Conservation (phyloP, 2,888 invertebrate genomes). For the Napeogenes inachia region DNA sequence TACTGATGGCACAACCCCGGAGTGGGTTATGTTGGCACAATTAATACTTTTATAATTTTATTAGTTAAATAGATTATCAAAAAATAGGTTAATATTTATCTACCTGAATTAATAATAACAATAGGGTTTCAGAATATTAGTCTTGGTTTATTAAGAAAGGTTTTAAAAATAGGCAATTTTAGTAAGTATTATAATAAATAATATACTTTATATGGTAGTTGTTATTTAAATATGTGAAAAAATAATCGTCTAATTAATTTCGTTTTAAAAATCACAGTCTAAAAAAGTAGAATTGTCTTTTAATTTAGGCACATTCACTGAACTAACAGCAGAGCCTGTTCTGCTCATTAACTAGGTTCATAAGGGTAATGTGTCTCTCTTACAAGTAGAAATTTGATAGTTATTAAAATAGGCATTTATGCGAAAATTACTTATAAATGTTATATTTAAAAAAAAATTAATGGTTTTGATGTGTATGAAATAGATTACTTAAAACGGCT, state of each 20-base stretch:
- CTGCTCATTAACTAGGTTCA: too few relatives aligned
- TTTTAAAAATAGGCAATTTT: constrained; percentile 6
- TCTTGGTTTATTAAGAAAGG: constrained; percentile 15
- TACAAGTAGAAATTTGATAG: too few relatives aligned
- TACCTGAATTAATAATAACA: constrained; percentile 23
- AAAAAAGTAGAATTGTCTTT: constrained; percentile 7
- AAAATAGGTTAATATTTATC: constrained; percentile 27
- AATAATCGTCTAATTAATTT: constrained; percentile 6
- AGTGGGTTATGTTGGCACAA: constrained; percentile 24
- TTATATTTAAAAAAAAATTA: too few relatives aligned
- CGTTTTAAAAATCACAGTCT: constrained; percentile 6
- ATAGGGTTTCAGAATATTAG: constrained; percentile 19
- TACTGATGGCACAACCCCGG: constrained; percentile 23
- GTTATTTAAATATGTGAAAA: not conserved
- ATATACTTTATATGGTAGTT: not conserved
- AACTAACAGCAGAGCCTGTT: too few relatives aligned
- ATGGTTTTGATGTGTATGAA: too few relatives aligned
- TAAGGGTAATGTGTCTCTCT: too few relatives aligned
- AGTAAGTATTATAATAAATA: constrained; percentile 10
- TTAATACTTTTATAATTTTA: constrained; percentile 9
- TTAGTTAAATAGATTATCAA: constrained; percentile 28
- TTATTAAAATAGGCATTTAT: too few relatives aligned
- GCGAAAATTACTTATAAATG: too few relatives aligned
- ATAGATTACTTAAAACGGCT: too few relatives aligned
- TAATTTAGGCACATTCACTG: not conserved